A percentile compares a stretch with the other conserved stretches of the same genome.
phyloP scores from a whole-genome alignment of 1,140 invertebrate genomes.

The Antheraea mylitta region DNA sequence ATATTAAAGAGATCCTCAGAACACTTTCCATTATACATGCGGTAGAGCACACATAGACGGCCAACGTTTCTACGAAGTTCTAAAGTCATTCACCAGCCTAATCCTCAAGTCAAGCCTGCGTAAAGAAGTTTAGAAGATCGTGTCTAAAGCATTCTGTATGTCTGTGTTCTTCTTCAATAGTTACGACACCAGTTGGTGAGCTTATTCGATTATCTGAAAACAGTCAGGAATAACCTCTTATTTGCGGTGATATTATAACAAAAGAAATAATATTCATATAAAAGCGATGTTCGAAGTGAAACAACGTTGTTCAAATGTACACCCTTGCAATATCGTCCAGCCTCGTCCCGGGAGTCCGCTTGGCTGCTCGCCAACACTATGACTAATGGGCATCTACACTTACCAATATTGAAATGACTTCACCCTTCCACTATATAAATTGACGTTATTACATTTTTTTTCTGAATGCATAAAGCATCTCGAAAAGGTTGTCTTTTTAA shows the following conservation, averaged over 20 bases:
- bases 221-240: not conserved
- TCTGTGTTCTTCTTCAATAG: too few relatives aligned
- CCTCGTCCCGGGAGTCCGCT: not conserved
- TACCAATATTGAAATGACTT: not conserved
- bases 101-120: too few relatives aligned
- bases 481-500: too few relatives aligned
- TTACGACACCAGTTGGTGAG: not conserved
- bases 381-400: not conserved
- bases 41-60: too few relatives aligned
- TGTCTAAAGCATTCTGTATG: too few relatives aligned
- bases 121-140: too few relatives aligned
- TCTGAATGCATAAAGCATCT: too few relatives aligned
- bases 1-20: too few relatives aligned
- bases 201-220: not conserved
- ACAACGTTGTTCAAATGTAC: not conserved
- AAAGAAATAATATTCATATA: not conserved
- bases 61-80: too few relatives aligned
- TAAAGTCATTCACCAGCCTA: too few relatives aligned
- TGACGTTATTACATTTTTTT: not conserved
- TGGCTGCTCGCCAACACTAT: not conserved
- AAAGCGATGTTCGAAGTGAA: not conserved
- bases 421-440: not conserved
- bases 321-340: conserved; percentile 1
- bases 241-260: not conserved
- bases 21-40: too few relatives aligned